phyloP scores from a whole-genome alignment of 2,888 invertebrate species.

The Frankliniella intonsa region DNA sequence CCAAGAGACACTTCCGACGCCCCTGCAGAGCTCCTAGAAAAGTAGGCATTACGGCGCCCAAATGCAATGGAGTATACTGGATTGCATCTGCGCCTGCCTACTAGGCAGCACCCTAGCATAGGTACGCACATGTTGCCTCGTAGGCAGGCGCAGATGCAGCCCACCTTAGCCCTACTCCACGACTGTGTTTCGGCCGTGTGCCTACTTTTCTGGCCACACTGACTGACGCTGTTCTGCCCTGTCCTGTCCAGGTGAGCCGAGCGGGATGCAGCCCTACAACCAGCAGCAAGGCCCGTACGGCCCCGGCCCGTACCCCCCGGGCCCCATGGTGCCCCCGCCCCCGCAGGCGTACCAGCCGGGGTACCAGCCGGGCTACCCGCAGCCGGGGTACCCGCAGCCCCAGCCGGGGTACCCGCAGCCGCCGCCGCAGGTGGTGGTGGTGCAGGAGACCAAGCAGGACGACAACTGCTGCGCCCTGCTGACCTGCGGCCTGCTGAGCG shows the following conservation, averaged over 20 bases:
- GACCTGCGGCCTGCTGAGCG: slow-evolving; percentile 11
- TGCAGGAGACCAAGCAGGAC: not conserved
- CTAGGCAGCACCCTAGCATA: no score
- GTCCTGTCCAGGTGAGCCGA: not conserved
- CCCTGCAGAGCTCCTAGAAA: no score
- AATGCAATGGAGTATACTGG: no score
- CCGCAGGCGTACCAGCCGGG: slow-evolving; percentile 52
- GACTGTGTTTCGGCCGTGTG: no score
- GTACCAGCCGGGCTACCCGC: slow-evolving; percentile 48
- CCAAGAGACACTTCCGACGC: no score
- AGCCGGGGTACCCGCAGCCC: slow-evolving; percentile 48
- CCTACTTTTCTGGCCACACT: no score
- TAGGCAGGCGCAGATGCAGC: no score
- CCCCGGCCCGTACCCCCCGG: not conserved
- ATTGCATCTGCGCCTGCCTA: no score
- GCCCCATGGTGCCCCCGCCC: slow-evolving; percentile 37
- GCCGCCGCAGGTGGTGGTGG: slow-evolving; percentile 39
- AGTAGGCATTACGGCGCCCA: no score
- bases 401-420: slow-evolving; percentile 49
- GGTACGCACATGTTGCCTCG: no score
- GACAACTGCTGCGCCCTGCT: not conserved
- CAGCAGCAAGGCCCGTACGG: not conserved
- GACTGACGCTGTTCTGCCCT: not conserved
- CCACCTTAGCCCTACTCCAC: no score
- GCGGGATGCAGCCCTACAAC: not conserved